Evolutionary conservation across 2,113 vertebrate species (phyloP), one percentile per base, ranked within the genome.

Genomic region (Narcine bancroftii): DNA sequence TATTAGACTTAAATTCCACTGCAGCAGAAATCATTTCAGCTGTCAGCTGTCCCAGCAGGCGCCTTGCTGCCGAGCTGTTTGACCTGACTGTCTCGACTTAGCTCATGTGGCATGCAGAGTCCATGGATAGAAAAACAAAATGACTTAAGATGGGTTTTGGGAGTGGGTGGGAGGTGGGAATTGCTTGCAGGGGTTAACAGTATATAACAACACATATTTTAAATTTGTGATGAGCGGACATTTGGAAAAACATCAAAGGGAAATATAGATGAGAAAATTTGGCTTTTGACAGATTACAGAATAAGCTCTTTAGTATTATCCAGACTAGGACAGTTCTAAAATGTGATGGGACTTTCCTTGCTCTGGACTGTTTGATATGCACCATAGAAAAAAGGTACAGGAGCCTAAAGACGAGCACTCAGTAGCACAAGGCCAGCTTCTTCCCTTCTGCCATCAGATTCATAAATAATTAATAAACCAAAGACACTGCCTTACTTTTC

Each of bases 11-110:
- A 93, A 93, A 95, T 95, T 95, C 93, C 93, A 94, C n/a, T 39
- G 92, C 94, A 94, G 94, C 94, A 95, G 93, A 93, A 24, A 81
- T 94, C 93, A 94, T 95, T 96, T 95, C 93, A 94, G 94, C 87
- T 72, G 94, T 95, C 93, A 92, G 45, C 93, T 92, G 94, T 56
- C 93, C 89, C 92, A 94, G 94, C 85, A 94, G 93, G 94, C 93
- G 92, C 94, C 93, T 92, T 92, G 81, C 36, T 94, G 92, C 93
- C 93, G 92, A 93, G 93, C 81, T 21, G 93, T 94, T 93, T 94
- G 92, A 92, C 92, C 11, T 89, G 92, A 89, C 26, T 42, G 92
- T 75, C 92, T 91, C 89, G 42, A 69, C 63, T 33, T 69, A 69
- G 89, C 65, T 91, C 26, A 47, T 69, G 65, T 47, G 39, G 89